Base-by-base conservation (phyloP, 2,113 vertebrate species). In the Sylvicapra grimmia region DNA sequence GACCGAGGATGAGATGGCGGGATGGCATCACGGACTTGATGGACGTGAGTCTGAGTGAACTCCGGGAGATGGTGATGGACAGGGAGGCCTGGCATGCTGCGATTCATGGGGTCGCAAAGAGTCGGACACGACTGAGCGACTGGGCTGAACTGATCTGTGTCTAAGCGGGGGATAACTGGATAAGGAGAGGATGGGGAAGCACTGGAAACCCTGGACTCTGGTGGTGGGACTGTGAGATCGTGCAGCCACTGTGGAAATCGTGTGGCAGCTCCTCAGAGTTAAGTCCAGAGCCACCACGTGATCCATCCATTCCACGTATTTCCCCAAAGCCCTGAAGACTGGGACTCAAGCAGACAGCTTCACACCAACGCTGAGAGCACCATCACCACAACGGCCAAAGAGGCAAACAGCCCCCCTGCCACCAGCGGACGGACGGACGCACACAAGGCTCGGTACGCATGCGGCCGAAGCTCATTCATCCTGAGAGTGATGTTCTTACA, bases 361-460 rank as follows among this genome's bases (percentile, higher is more conserved):
- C 44, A 89, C 0, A 4, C 16, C 47, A 15, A 23, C 9, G n/a
- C 51, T n/a, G 19, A 82, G 14, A 54, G 51, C 12, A 44, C 27
- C 49, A 27, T 25, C 40, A 25, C 29, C 49, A 25, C n/a, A 54
- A 44, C 0, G 6, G n/a, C 4, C n/a, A 19, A 13, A 44, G 68
- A 72, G n/a, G 68, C 10, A 3, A 3, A 12, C 21, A 18, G 13
- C 7, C 31, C 23, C 19, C 13, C 31, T 59, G 33, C 53, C 40
- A 59, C 27, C 23, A 31, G 85, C 0, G 6, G 21, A 15, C 6
- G 31, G 58, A 36, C 12, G 10, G 40, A 47, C 14, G 14, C 58
- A 75, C 31, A 23, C 56, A 10, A 93, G 56, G 40, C 21, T n/a
- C 29, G 5, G 33, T 0, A 3, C 8, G 5, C 2, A 4, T 1